Percentiles rank a stretch among this genome's conserved stretches.
phyloP scores from a whole-genome alignment of 2,888 invertebrate species.

The Melanotus villosus region DNA sequence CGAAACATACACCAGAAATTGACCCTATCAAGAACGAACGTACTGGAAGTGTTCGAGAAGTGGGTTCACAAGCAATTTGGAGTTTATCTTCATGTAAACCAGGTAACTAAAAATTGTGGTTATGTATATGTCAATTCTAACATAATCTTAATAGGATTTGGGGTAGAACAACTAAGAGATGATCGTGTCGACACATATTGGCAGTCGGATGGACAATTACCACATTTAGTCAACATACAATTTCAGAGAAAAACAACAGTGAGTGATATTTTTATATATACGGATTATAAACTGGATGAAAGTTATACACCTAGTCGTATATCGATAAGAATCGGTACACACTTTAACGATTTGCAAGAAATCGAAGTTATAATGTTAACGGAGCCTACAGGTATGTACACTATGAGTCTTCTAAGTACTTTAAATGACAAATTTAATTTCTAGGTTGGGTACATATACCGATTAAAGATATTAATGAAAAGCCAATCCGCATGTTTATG shows the following conservation, averaged over 20 bases:
- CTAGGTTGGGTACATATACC: constrained; percentile 96
- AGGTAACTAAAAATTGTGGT: constrained; percentile 70
- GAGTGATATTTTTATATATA: constrained; percentile 95
- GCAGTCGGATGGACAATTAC: constrained; percentile 99
- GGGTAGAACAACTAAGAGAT: constrained; percentile 96
- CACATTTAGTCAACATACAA: constrained; percentile 97
- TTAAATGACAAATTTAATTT: constrained; percentile 30
- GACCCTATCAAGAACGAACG: constrained; percentile 73
- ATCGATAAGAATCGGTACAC: constrained; percentile 93
- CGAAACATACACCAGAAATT: constrained; percentile 56
- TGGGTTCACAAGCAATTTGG: constrained; percentile 83
- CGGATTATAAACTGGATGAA: constrained; percentile 98
- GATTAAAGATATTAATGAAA: constrained; percentile 88
- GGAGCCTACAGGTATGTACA: constrained; percentile 83
- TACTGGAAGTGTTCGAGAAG: constrained; percentile 65
- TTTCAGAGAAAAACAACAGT: constrained; percentile 96
- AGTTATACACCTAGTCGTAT: constrained; percentile 98
- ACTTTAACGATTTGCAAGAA: constrained; percentile 97
- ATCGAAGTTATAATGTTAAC: constrained; percentile 93
- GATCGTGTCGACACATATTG: constrained; percentile 98
- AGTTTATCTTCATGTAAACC: constrained; percentile 98
- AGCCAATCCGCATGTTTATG: constrained; percentile 95
- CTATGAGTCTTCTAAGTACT: too few relatives aligned
- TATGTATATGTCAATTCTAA: constrained; percentile 21
- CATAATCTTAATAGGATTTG: constrained; percentile 81